Evolutionary conservation across 2,113 vertebrate species (phyloP), one percentile per base, ranked within the genome.

Genomic region (Oplegnathus fasciatus): DNA sequence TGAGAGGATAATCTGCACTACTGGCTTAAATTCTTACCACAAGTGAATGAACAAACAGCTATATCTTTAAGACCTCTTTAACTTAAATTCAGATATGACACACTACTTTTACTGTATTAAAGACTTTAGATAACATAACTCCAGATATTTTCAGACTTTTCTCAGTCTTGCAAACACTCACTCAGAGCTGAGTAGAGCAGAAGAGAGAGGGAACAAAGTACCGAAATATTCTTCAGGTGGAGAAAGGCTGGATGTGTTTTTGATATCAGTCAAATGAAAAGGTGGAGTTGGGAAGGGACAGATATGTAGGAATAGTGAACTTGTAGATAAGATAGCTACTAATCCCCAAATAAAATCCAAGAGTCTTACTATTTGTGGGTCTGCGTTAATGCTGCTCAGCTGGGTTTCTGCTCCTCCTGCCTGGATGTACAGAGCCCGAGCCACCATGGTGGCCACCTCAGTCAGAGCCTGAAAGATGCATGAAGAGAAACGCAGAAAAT

Each of bases 371-470:
- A 93, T 97, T 24, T 89, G 90, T 24, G 95, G 82, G 82, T 98
- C 96, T 0, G 97, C 97, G 1, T 80, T 92, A 44, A 99, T 93
- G 64, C 50, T 90, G 40, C 32, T 6, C 9, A 87, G 68, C 60
- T 60, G 69, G 0, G 2, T 0, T 13, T 75, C 78, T 0, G 66
- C 69, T 74, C 98, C 98, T 74, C 97, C 97, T 0, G 98, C 98
- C 30, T 98, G 97, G 8, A 15, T 60, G 91, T 97, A 99, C 14
- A 99, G 94, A 1, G 97, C 88, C 0, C 95, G 96, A 54, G 95
- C 98, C 1, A 98, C 94, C 79, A 97, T 73, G 0, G 98, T 97
- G 81, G 97, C 97, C 79, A 97, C 96, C 10, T 96, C 92, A 3
- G 97, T 89, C 85, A 99, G 93, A 66, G 96, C 93, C 98, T 99